A percentile compares a stretch with the other conserved stretches of the same genome.
Conservation (phyloP, 2,113 vertebrate species). For the Pseudonaja textilis region DNA sequence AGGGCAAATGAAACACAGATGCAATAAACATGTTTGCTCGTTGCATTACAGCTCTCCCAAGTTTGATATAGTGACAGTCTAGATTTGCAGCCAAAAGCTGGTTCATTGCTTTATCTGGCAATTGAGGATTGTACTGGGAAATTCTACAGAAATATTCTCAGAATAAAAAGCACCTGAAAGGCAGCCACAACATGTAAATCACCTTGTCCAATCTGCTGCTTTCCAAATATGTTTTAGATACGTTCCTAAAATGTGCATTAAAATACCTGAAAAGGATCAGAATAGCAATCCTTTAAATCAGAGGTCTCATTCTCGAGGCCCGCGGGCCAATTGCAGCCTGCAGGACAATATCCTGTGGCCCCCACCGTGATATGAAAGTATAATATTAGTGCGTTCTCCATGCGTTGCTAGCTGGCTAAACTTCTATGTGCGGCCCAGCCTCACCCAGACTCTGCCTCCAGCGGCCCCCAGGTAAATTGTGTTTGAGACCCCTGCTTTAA, state of each 20-base stretch:
- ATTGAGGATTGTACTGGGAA: background rate
- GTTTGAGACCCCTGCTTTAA: too few relatives aligned
- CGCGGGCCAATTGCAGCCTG: too few relatives aligned
- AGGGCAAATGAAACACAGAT: background rate
- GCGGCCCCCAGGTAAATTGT: too few relatives aligned
- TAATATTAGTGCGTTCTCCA: too few relatives aligned
- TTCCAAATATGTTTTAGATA: background rate
- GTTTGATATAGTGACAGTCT: background rate
- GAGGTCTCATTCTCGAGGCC: too few relatives aligned
- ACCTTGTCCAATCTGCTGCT: background rate
- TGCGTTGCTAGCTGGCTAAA: too few relatives aligned
- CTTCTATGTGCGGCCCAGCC: too few relatives aligned
- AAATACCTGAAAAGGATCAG: background rate
- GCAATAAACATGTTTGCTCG: background rate
- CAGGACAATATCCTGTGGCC: too few relatives aligned
- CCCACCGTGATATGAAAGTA: too few relatives aligned
- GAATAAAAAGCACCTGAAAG: background rate
- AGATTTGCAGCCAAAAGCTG: background rate
- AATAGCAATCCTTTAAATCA: background rate
- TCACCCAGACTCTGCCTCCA: too few relatives aligned
- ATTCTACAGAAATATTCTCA: background rate
- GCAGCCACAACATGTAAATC: background rate
- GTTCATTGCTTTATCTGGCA: background rate
- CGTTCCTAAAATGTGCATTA: background rate
- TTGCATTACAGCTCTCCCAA: background rate